A percentile compares a stretch with the other conserved stretches of the same genome.
Evolutionary conservation across 1,140 invertebrate genomes (phyloP).

Genomic region (Drosophila carrolli): DNA sequence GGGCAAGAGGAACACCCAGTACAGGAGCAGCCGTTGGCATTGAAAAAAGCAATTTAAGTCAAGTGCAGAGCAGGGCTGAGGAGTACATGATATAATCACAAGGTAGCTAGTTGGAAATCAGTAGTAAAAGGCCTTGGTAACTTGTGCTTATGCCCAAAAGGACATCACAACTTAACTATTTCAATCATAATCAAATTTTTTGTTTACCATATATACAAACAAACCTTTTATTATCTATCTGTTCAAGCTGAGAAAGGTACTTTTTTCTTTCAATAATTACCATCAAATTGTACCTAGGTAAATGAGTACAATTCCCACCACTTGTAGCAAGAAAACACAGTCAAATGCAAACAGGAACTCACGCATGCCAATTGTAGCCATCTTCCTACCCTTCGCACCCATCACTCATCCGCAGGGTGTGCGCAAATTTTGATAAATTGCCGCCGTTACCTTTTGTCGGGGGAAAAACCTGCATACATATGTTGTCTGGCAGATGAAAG

Average conservation of each 20-base stretch:
- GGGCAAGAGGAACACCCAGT: constrained; percentile 1
- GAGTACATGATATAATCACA: constrained; percentile 1
- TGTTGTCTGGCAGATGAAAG: constrained; percentile 41
- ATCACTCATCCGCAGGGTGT: constrained; percentile 20
- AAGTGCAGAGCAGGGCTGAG: constrained; percentile 45
- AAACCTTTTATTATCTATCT: too few species aligned
- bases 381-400: constrained; percentile 15
- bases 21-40: constrained; percentile 64
- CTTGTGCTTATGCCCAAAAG: too few species aligned
- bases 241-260: background rate
- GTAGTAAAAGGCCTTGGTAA: background rate
- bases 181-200: too few species aligned
- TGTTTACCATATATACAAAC: too few species aligned
- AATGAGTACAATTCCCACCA: background rate
- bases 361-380: constrained; percentile 69
- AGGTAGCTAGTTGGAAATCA: constrained; percentile 4
- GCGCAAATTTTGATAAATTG: constrained; percentile 82
- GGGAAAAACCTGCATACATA: constrained; percentile 21
- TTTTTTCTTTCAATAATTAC: background rate
- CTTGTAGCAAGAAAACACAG: constrained; percentile 15
- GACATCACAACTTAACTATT: too few species aligned
- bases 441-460: constrained; percentile 64
- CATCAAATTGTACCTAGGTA: background rate
- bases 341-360: constrained; percentile 49
- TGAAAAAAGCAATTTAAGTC: constrained; percentile 82